These are phyloP conservation scores for Zaprionus kolodkinae DNA, from an alignment of 1,140 invertebrate genomes.

Conservation along the genomic window DNA sequence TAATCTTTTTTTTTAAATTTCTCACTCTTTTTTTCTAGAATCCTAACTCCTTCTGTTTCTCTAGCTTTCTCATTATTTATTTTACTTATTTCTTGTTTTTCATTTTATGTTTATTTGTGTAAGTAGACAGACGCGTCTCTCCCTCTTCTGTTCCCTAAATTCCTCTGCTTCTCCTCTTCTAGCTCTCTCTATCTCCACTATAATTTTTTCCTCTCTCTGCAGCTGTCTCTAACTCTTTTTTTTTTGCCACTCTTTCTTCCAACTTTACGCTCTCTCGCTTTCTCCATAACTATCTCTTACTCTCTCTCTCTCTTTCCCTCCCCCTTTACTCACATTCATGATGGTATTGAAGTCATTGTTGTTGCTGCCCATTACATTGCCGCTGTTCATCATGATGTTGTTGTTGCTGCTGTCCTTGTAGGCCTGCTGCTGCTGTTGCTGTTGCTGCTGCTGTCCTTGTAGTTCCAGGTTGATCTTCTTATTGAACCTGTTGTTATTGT, in stretches of 20 bases:
- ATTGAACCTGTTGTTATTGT: conserved; percentile 89
- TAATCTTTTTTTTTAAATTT: no score
- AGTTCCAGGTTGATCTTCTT: conserved; percentile 86
- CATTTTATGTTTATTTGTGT: no score
- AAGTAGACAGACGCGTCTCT: no score
- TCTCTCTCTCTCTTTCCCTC: not conserved
- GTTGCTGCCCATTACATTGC: conserved; percentile 73
- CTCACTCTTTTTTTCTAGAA: no score
- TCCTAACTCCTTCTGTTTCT: no score
- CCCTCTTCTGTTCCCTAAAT: no score
- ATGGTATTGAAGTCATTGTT: conserved; percentile 84
- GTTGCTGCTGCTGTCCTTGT: conserved; percentile 86
- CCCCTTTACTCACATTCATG: conserved; percentile 70
- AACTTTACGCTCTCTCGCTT: not conserved
- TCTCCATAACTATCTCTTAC: no score
- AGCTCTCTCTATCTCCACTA: not conserved
- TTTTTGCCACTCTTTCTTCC: not conserved
- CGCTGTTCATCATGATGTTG: conserved; percentile 79
- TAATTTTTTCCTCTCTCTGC: not conserved
- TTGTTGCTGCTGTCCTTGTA: conserved; percentile 82
- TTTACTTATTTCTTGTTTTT: no score
- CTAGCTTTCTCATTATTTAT: no score
- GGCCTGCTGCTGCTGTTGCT: conserved; percentile 84
- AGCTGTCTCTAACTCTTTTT: no score
- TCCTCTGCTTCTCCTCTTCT: not conserved